These are phyloP conservation scores for Rana temporaria DNA, from an alignment of 2,113 vertebrate genomes.

Conservation along the genomic window DNA sequence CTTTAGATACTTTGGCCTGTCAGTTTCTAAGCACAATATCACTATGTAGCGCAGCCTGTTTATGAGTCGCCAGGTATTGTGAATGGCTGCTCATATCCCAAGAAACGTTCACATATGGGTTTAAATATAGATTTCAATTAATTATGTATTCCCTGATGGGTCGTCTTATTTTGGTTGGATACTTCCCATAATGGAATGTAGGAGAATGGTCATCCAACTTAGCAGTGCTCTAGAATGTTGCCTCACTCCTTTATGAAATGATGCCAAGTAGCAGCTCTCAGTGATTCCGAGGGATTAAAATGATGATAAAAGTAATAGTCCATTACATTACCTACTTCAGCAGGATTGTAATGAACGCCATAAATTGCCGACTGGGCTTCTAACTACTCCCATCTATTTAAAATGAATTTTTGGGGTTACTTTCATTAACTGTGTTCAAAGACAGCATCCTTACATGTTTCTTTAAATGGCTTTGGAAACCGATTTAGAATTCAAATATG, in stretches of 20 bases:
- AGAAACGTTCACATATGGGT: too few relatives aligned
- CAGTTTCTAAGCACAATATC: too few relatives aligned
- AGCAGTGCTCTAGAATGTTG: constrained; percentile 8
- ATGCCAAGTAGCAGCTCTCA: constrained; percentile 71
- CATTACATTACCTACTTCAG: constrained; percentile 90
- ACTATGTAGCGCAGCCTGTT: background rate
- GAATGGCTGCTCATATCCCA: too few relatives aligned
- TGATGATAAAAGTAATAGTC: constrained; percentile 89
- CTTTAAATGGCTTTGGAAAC: constrained; percentile 84
- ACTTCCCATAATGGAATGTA: constrained; percentile 18
- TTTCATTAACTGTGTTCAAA: constrained; percentile 87
- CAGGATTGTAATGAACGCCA: constrained; percentile 86
- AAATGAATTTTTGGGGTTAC: constrained; percentile 88
- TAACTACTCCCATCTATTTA: constrained; percentile 88
- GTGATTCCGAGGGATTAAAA: constrained; percentile 88
- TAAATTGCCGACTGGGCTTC: constrained; percentile 86
- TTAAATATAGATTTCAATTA: too few relatives aligned
- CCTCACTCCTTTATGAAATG: constrained; percentile 5
- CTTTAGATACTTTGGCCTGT: too few relatives aligned
- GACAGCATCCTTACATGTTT: constrained; percentile 85
- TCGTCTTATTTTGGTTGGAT: background rate
- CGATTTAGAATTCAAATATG: constrained; percentile 82
- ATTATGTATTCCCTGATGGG: constrained; percentile 1
- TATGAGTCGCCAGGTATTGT: too few relatives aligned
- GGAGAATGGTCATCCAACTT: constrained; percentile 1